Conservation (phyloP, 2,797 vertebrate species). For the Anolis apletophallus region DNA sequence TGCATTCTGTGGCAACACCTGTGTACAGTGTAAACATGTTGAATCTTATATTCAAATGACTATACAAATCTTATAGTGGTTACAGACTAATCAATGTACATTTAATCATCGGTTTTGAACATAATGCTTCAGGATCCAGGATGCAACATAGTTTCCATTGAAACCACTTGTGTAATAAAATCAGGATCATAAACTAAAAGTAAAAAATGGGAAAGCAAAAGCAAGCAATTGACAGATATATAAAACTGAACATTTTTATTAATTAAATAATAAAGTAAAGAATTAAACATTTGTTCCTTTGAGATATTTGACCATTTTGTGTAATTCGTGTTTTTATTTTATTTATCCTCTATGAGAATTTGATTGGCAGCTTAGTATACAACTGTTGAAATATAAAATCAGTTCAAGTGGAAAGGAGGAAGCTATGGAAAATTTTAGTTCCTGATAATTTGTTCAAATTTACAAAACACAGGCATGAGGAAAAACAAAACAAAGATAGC, state of each 20-base stretch:
- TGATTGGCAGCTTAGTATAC: neutral
- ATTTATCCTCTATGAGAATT: neutral
- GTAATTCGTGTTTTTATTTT: neutral
- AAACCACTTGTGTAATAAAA: neutral
- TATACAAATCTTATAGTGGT: too few relatives aligned
- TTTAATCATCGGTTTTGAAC: too few relatives aligned
- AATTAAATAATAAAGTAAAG: neutral
- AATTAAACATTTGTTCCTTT: neutral
- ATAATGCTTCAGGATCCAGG: neutral
- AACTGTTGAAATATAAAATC: neutral
- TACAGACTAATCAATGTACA: too few relatives aligned
- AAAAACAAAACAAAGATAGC: neutral
- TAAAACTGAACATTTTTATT: neutral
- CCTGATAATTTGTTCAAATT: neutral
- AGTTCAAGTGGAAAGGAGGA: neutral
- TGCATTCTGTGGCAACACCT: too few relatives aligned
- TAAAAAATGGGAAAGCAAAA: neutral
- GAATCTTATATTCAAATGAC: too few relatives aligned
- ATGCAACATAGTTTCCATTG: neutral
- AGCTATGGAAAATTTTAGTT: neutral
- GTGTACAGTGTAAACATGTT: too few relatives aligned
- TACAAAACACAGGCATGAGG: neutral
- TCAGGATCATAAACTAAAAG: too few relatives aligned
- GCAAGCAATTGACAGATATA: neutral
- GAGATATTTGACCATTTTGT: neutral